Evolutionary conservation across 2,113 vertebrate species (phyloP).

Genomic region (Grammomys dolichurus): DNA sequence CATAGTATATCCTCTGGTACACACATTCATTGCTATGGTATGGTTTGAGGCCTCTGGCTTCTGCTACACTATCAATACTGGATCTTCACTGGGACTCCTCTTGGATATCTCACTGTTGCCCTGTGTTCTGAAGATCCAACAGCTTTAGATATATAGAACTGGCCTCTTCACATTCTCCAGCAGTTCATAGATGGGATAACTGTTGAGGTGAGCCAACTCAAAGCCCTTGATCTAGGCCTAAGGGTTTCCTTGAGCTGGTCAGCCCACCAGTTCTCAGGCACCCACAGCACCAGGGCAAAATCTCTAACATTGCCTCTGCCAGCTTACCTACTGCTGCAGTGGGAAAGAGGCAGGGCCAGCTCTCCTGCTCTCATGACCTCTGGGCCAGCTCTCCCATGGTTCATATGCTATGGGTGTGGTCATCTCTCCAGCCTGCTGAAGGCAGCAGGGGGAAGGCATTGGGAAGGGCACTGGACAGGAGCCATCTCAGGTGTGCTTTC

Average conservation of each 20-base stretch:
- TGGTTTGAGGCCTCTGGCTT: not conserved
- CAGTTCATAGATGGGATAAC: not conserved
- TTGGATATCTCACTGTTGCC: not conserved
- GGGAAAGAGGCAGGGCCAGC: not conserved
- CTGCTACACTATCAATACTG: not conserved
- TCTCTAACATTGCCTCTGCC: not conserved
- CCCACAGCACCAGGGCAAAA: too few relatives aligned
- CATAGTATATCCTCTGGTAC: not conserved
- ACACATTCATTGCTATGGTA: not conserved
- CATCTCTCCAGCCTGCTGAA: not conserved
- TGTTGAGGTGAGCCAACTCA: not conserved
- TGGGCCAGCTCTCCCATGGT: not conserved
- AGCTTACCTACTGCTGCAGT: not conserved
- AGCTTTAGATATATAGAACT: not conserved
- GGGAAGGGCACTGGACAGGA: accelerated
- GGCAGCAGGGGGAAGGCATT: not conserved
- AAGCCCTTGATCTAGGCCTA: not conserved
- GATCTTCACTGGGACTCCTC: not conserved
- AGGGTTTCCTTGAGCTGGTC: not conserved
- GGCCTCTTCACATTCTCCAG: not conserved
- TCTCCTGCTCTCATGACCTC: not conserved
- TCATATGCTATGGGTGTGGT: not conserved
- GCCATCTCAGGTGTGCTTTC: not conserved
- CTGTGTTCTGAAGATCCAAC: not conserved
- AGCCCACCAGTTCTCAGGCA: not conserved